Base-by-base conservation (phyloP, 2,113 vertebrate species). In the Labeo rohita region DNA sequence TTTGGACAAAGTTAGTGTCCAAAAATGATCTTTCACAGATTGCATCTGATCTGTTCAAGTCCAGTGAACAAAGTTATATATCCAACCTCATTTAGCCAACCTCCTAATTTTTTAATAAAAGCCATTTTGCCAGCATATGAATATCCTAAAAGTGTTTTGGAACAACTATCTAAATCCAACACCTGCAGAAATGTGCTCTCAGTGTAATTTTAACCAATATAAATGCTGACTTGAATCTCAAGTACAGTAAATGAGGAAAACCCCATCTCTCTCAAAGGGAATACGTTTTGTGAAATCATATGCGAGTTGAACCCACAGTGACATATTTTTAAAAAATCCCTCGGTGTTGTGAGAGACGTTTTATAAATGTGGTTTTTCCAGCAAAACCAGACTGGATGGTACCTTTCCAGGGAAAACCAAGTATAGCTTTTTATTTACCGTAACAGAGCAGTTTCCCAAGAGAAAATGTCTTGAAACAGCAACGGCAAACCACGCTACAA, bases 321-420 rank as follows among this genome's bases (percentile, higher is more conserved):
- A 72, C 23, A 52, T n/a, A 45, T 87, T 68, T 77, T 4, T 8
- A 49, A 28, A 78, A 61, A 45, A 13, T 12, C 1, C 52, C 34
- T 59, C 16, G 15, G 6, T 84, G 52, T 73, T 74, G 76, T 39
- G 56, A 83, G 66, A 43, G 18, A 49, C 3, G 1, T 66, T 43
- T 3, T 78, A 63, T 45, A 52, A 78, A 56, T 66, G 84, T 56
- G 47, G 47, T 85, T 39, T 39, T 49, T 11, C 61, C 6, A 4
- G 68, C 75, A 70, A 85, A 79, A 76, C 36, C 80, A 87, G 56
- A 75, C 73, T 50, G 56, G 80, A 86, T 52, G 49, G 63, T 21
- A 56, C 52, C 12, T 47, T 39, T 54, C 82, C 75, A 84, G 82
- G 50, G 63, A 76, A 83, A 80, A 65, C 86, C 9, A 13, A 77